A percentile compares a stretch with the other conserved stretches of the same genome.
phyloP scores from a whole-genome alignment of 2,888 invertebrate genomes.

The Sympetrum striolatum region DNA sequence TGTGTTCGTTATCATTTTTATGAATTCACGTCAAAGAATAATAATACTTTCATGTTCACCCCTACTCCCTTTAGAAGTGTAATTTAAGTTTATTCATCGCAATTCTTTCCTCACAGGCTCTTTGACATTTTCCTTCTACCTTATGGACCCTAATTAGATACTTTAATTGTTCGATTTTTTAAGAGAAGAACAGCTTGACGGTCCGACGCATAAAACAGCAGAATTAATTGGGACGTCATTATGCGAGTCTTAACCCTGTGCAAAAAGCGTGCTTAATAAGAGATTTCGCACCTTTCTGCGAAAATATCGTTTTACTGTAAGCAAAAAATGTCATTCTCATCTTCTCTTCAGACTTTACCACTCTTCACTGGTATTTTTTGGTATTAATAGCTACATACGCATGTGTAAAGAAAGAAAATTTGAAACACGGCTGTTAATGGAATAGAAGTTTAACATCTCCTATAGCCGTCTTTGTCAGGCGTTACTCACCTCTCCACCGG shows the following conservation, averaged over 20 bases:
- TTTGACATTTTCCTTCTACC: not conserved
- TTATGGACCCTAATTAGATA: constrained; percentile 11
- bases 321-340: not conserved
- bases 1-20: too few relatives aligned
- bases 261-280: constrained; percentile 22
- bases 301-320: not conserved
- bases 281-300: not conserved
- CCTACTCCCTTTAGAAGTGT: too few relatives aligned
- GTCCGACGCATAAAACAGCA: constrained; percentile 28
- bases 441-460: too few relatives aligned
- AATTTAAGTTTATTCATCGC: too few relatives aligned
- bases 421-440: too few relatives aligned
- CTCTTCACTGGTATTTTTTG: too few relatives aligned
- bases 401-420: too few relatives aligned
- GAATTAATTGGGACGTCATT: constrained; percentile 34
- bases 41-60: too few relatives aligned
- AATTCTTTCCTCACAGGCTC: not conserved
- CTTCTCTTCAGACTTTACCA: not conserved
- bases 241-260: not conserved
- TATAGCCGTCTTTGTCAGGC: too few relatives aligned
- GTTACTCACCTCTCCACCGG: too few relatives aligned
- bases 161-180: not conserved
- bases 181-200: not conserved
- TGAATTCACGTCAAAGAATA: too few relatives aligned
- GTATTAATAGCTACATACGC: too few relatives aligned